Evolutionary conservation across 2,888 invertebrate species (phyloP), one percentile per base, ranked within the genome.

Genomic region (Psylliodes chrysocephalus): DNA sequence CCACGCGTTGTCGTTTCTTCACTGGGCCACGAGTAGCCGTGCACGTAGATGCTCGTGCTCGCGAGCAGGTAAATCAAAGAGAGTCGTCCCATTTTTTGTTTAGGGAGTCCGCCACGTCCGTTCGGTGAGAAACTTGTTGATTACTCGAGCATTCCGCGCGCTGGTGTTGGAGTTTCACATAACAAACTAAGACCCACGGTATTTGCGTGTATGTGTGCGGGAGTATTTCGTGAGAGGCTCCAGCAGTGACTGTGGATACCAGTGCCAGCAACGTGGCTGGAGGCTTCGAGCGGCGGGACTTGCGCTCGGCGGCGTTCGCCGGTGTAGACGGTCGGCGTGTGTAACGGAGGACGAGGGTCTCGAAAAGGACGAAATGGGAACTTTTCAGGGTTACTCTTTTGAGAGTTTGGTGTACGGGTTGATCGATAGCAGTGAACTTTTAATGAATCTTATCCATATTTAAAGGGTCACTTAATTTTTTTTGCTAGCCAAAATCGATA

Each of bases 21-120:
- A 68, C 79, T 79, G 7, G 81, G 82, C 82, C 82, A 82, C 62
- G 82, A 82, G 70, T 83, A 82, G 44, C 77, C 80, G 63, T 70
- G 68, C 54, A 78, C 76, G 28, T 69, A 68, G 18, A 72, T 63
- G 51, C 63, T 70, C 63, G 66, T 68, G n/a, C n/a, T n/a, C 64
- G 65, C 67, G 57, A 62, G 46, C 25, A 73, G 60, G 35, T 63
- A 71, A 63, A 71, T 62, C 33, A 70, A 49, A 25, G 67, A 64
- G n/a, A 74, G 47, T 35, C 62, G 67, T 65, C 69, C 73, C 77
- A 77, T 77, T 60, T 67, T 71, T 53, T 38, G 42, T 42, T 25
- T 22, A 35, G 40, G 46, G 46, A 54, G 25, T 18, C 22, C 15
- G 19, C 8, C 47, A 52, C 55, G 28, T 35, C n/a, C 35, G 44